Evolutionary conservation across 2,888 invertebrate species (phyloP).

Genomic region (Troilus luridus): DNA sequence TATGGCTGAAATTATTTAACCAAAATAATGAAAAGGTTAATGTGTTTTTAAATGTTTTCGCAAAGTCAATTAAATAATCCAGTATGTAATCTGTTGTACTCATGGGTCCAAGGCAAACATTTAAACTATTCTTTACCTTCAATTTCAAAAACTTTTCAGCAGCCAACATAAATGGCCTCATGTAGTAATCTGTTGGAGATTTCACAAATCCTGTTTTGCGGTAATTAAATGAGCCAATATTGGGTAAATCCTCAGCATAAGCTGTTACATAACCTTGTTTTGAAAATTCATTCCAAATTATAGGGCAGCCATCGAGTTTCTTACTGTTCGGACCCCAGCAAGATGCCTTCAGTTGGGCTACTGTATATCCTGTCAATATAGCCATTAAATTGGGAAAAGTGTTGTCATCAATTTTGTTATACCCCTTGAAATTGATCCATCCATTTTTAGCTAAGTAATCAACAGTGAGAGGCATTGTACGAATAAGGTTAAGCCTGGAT

Average conservation of each 20-base stretch:
- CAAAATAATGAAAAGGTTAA: constrained; percentile 84
- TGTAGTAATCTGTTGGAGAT: constrained; percentile 86
- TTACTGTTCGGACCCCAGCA: constrained; percentile 64
- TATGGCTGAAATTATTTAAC: constrained; percentile 84
- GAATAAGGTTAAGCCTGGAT: constrained; percentile 82
- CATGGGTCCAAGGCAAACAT: constrained; percentile 76
- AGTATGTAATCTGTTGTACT: constrained; percentile 79
- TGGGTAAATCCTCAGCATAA: constrained; percentile 83
- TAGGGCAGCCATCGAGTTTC: constrained; percentile 79
- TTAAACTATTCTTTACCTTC: constrained; percentile 72
- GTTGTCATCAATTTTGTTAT: constrained; percentile 87
- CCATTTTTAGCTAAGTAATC: constrained; percentile 77
- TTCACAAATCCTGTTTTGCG: constrained; percentile 80
- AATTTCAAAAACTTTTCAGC: constrained; percentile 73
- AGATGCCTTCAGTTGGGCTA: constrained; percentile 62
- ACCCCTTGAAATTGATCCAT: constrained; percentile 83
- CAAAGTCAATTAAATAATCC: constrained; percentile 79
- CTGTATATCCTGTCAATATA: constrained; percentile 78
- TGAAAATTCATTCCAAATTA: constrained; percentile 83
- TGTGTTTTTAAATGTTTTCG: constrained; percentile 73
- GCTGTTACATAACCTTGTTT: constrained; percentile 82
- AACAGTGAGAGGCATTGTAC: constrained; percentile 82
- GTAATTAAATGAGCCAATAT: constrained; percentile 83
- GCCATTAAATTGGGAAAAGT: constrained; percentile 93
- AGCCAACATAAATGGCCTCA: constrained; percentile 81